Base-by-base conservation (phyloP, 2,888 invertebrate genomes). In the Cephus runcator region DNA sequence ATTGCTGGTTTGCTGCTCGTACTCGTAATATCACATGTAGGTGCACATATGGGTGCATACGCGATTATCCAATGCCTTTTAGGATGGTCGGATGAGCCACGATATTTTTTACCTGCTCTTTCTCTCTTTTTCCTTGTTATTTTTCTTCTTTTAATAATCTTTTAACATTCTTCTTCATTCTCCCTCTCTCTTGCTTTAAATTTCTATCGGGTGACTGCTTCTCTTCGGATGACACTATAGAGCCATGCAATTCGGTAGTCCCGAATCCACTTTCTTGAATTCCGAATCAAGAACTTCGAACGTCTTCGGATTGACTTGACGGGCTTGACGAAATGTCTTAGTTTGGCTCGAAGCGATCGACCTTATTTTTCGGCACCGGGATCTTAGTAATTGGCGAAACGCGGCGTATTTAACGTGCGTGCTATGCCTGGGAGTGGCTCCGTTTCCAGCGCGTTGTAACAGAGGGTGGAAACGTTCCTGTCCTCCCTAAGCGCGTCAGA, bases 341-440 rank as follows among this genome's bases (percentile, higher is more conserved):
- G 23, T 56, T 15, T 56, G 56, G 1, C 56, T 56, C 23, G 23
- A 23, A 23, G 23, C 56, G 23, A 23, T 23, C 56, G 56, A 56
- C 56, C 56, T 56, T 56, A 56, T 23, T 23, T 12, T 56, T 56
- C 9, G 56, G 23, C 23, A 9, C 23, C 9, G 56, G 56, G 56
- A 56, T 56, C 56, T 56, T 56, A 56, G 82, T 81, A 84, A 87
- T 87, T 80, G 85, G 77, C 78, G 80, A 83, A 34, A 82, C 81
- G 80, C 82, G 77, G 78, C 79, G 83, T 82, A 81, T 84, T 86
- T 85, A 84, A 82, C 73, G 82, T 87, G 86, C 88, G 88, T 88
- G 88, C 85, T 79, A 82, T 83, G 79, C 80, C 85, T 82, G 87
- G 88, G 88, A 88, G 88, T 88, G 88, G 86, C 83, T 40, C 77